phyloP scores from a whole-genome alignment of 1,140 invertebrate genomes.

The Drosophila nasuta region DNA sequence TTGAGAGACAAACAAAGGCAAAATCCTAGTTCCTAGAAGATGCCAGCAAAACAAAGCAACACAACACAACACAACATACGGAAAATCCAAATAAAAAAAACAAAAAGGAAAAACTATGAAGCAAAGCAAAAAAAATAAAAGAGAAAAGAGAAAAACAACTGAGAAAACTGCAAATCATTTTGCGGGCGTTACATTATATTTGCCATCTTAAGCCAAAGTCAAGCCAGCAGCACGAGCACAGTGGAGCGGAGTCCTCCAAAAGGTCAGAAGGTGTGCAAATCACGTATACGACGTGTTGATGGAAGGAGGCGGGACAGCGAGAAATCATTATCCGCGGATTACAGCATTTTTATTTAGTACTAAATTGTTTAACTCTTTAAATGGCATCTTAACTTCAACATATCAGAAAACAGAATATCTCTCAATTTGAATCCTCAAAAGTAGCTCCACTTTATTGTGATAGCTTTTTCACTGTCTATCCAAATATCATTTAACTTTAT shows the following conservation, averaged over 20 bases:
- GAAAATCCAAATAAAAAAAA: background rate
- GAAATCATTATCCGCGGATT: too few species aligned
- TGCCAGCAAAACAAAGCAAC: conserved; percentile 8
- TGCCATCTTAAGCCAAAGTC: conserved; percentile 30
- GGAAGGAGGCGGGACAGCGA: too few species aligned
- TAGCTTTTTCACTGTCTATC: too few species aligned
- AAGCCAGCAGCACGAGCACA: conserved; percentile 22
- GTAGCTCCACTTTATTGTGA: too few species aligned
- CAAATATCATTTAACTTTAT: too few species aligned
- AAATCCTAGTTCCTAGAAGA: conserved; percentile 37
- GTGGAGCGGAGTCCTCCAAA: conserved; percentile 16
- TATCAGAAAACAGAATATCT: too few species aligned
- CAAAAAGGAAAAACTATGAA: background rate
- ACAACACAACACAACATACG: background rate
- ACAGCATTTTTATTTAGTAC: too few species aligned
- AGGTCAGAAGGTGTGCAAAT: too few species aligned
- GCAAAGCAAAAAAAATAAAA: conserved; percentile 13
- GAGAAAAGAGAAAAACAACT: conserved; percentile 20
- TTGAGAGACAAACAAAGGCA: conserved; percentile 66
- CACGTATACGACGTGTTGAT: too few species aligned
- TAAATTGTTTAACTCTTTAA: too few species aligned
- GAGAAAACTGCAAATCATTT: conserved; percentile 68
- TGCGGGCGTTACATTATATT: conserved; percentile 65
- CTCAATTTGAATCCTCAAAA: too few species aligned
- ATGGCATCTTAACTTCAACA: too few species aligned